Percentiles rank a stretch among this genome's conserved stretches.
Conservation (phyloP, 2,888 invertebrate genomes). For the Drosophila pseudotakahashii region DNA sequence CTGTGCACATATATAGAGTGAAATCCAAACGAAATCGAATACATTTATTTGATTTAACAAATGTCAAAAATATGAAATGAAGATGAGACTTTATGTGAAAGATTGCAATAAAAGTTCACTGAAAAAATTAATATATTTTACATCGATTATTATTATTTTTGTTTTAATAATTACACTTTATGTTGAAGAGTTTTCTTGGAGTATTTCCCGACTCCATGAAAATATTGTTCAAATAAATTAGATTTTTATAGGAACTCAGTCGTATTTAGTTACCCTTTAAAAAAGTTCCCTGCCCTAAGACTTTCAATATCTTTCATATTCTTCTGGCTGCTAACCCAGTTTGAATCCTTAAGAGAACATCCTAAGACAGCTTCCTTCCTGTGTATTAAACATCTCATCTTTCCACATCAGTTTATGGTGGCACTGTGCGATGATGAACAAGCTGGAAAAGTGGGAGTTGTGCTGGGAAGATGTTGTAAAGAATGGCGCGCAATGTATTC, state of each 20-base stretch:
- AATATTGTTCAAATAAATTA: too few relatives aligned
- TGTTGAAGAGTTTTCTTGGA: too few relatives aligned
- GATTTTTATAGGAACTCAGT: background rate
- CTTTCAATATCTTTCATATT: background rate
- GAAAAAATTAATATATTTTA: constrained; percentile 13
- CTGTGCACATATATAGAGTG: constrained; percentile 13
- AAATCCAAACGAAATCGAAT: constrained; percentile 52
- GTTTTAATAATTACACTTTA: too few relatives aligned
- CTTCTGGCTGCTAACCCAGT: background rate
- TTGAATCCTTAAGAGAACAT: background rate
- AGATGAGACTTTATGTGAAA: constrained; percentile 60
- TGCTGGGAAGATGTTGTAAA: constrained; percentile 5
- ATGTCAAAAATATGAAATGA: constrained; percentile 71
- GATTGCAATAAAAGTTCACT: constrained; percentile 57
- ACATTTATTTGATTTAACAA: constrained; percentile 76
- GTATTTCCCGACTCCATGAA: too few relatives aligned
- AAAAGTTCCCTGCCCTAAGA: background rate
- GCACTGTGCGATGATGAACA: constrained; percentile 36
- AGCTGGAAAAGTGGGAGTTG: constrained; percentile 14
- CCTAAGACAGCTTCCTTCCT: constrained; percentile 15
- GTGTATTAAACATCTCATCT: constrained; percentile 64
- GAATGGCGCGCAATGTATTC: constrained; percentile 53
- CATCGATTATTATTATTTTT: too few relatives aligned
- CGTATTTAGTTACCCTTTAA: background rate
- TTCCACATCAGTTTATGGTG: constrained; percentile 53